Evolutionary conservation across 2,888 invertebrate species (phyloP).

Genomic region (Cabera pusaria): DNA sequence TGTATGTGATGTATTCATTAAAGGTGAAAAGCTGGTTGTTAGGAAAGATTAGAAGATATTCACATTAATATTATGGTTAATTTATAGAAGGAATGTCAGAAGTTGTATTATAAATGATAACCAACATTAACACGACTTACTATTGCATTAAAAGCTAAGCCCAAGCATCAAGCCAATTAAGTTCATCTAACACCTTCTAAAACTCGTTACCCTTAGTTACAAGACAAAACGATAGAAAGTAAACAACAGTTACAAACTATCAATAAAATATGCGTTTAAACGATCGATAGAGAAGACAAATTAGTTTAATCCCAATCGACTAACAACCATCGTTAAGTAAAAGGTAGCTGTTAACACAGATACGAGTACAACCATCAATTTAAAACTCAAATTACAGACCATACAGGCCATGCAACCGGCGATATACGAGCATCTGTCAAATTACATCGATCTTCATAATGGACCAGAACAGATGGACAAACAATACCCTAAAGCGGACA

Average conservation of each 20-base stretch:
- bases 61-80: no score
- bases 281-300: slow-evolving; percentile 16
- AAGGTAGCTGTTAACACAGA: slow-evolving; percentile 22
- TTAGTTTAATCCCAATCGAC: slow-evolving; percentile 21
- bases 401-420: slow-evolving; percentile 26
- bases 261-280: slow-evolving; percentile 14
- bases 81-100: no score
- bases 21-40: no score
- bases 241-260: slow-evolving; percentile 6
- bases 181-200: neutral
- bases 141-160: no score
- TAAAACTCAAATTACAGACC: slow-evolving; percentile 30
- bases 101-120: no score
- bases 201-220: neutral
- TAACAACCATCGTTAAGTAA: slow-evolving; percentile 23
- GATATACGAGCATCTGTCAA: slow-evolving; percentile 36
- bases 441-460: slow-evolving; percentile 38
- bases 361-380: slow-evolving; percentile 21
- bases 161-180: no score
- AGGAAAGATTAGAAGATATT: no score
- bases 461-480: slow-evolving; percentile 58
- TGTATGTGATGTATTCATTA: no score
- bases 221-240: slow-evolving; percentile 6
- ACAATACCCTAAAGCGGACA: slow-evolving; percentile 29
- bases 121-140: no score